A percentile compares a stretch with the other conserved stretches of the same genome.
phyloP scores from a whole-genome alignment of 2,113 vertebrate genomes.

The Saguinus midas region DNA sequence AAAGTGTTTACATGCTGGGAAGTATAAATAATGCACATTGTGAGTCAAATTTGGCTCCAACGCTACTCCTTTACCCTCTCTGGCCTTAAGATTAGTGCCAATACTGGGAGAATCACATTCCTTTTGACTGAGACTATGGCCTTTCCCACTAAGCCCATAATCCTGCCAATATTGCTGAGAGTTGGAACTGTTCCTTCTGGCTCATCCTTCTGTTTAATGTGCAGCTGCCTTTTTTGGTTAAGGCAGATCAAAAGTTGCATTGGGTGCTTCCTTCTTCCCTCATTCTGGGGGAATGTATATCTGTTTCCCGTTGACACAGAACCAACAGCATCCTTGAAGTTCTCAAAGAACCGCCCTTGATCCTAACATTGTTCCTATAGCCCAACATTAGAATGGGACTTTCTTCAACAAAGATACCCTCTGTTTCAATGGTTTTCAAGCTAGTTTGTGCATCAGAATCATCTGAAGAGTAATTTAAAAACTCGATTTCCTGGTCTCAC shows the following conservation, averaged over 20 bases:
- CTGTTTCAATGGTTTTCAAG: background rate
- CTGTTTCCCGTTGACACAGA: background rate
- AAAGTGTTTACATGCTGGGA: background rate
- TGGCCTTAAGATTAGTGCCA: background rate
- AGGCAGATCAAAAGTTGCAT: background rate
- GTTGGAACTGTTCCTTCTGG: background rate
- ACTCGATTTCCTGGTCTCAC: background rate
- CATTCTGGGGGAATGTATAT: background rate
- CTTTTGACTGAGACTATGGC: background rate
- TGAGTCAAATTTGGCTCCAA: background rate
- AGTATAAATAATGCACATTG: background rate
- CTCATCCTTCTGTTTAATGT: background rate
- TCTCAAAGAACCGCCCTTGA: background rate
- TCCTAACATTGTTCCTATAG: background rate
- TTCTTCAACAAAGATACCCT: background rate
- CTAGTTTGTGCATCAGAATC: background rate
- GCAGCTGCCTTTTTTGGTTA: background rate
- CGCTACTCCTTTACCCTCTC: background rate
- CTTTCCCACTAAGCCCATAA: background rate
- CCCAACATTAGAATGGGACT: background rate
- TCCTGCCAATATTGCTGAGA: background rate
- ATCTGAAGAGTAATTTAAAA: background rate
- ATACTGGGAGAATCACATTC: background rate
- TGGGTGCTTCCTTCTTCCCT: background rate
- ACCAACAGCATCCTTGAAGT: background rate